phyloP scores from a whole-genome alignment of 2,888 invertebrate species.

The Dusona sp. region DNA sequence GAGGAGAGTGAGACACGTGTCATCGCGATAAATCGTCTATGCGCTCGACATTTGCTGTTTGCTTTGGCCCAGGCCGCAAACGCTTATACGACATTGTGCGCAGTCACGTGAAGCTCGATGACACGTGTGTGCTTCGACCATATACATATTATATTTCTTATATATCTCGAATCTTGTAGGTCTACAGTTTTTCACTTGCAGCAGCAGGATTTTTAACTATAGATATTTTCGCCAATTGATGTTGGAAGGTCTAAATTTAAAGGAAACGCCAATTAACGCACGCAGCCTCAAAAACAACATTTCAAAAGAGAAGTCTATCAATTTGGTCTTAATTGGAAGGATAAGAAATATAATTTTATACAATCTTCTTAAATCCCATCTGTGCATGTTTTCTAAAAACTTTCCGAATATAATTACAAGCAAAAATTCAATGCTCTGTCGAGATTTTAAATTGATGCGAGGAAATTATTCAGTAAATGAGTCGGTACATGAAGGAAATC shows the following conservation, averaged over 20 bases:
- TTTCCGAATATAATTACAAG: background rate
- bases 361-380: no score
- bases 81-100: conserved; percentile 66
- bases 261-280: background rate
- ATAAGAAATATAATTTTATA: background rate
- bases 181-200: background rate
- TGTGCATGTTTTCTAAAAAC: no score
- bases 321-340: background rate
- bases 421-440: background rate
- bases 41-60: conserved; percentile 80
- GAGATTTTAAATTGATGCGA: background rate
- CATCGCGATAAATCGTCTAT: conserved; percentile 84
- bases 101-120: conserved; percentile 69
- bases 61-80: conserved; percentile 77
- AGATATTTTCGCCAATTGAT: background rate
- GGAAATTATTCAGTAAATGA: background rate
- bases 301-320: background rate
- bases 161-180: conserved; percentile 1
- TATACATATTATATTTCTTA: conserved; percentile 19
- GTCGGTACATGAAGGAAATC: background rate
- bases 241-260: background rate
- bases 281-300: no score
- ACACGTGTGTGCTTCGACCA: conserved; percentile 55
- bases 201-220: no score
- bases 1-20: conserved; percentile 76